A percentile compares a stretch with the other conserved stretches of the same genome.
phyloP scores from a whole-genome alignment of 2,888 invertebrate species.

The Mimachlamys varia region DNA sequence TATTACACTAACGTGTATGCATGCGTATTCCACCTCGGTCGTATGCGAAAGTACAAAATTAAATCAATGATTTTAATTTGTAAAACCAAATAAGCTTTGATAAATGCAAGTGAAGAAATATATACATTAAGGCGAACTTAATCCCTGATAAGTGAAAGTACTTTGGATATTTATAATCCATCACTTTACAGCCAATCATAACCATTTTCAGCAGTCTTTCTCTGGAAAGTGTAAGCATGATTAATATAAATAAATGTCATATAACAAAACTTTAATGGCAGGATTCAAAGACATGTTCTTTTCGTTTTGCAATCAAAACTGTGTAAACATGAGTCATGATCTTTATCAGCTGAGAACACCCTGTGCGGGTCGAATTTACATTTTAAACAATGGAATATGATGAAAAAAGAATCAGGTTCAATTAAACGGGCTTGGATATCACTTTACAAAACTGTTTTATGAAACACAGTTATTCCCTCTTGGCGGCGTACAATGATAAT shows the following conservation, averaged over 20 bases:
- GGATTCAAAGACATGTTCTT: neutral
- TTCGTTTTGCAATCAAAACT: neutral
- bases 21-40: neutral
- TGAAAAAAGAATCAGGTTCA: neutral
- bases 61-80: neutral
- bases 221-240: neutral
- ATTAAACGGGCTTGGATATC: neutral
- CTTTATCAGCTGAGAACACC: too few species aligned
- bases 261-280: neutral
- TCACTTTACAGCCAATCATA: neutral
- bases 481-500: neutral
- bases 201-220: neutral
- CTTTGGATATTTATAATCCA: neutral
- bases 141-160: neutral
- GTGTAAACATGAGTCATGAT: too few species aligned
- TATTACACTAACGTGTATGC: too few species aligned
- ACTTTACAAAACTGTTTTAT: neutral
- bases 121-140: neutral
- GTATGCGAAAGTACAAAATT: neutral
- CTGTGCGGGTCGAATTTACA: too few species aligned
- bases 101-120: neutral
- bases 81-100: neutral
- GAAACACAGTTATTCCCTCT: neutral
- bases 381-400: neutral
- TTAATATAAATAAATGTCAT: neutral